Conservation (phyloP, 2,888 invertebrate species). For the Lordiphosa fenestrarum region DNA sequence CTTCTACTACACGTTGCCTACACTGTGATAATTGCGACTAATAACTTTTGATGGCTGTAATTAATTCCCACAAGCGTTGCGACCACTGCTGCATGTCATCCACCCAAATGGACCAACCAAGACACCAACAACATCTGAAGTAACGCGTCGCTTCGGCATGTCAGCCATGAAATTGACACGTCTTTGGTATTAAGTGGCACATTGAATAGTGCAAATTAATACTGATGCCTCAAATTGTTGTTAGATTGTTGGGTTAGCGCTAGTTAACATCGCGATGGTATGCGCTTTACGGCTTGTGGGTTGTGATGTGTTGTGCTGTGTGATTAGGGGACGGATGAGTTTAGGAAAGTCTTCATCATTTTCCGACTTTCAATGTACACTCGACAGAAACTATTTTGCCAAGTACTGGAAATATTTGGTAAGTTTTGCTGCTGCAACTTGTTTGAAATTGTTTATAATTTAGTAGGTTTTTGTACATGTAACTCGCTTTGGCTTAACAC, state of each 20-base stretch:
- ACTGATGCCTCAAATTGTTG: slow-evolving; percentile 34
- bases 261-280: slow-evolving; percentile 10
- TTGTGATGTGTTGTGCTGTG: not conserved
- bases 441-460: too few species aligned
- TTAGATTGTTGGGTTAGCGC: slow-evolving; percentile 12
- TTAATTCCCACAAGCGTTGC: slow-evolving; percentile 67
- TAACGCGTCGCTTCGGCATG: slow-evolving; percentile 50
- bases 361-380: too few species aligned
- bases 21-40: slow-evolving; percentile 73
- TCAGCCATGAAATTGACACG: slow-evolving; percentile 74
- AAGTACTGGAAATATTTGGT: too few species aligned
- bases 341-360: too few species aligned
- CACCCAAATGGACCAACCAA: slow-evolving; percentile 6
- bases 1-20: slow-evolving; percentile 45
- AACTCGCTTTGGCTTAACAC: too few species aligned
- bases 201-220: slow-evolving; percentile 72
- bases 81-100: slow-evolving; percentile 2
- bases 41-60: slow-evolving; percentile 74
- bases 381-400: too few species aligned
- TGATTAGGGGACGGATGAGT: not conserved
- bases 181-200: slow-evolving; percentile 72
- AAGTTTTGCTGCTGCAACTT: too few species aligned
- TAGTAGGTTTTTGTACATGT: too few species aligned
- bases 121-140: slow-evolving; percentile 13
- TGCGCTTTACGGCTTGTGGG: not conserved